Evolutionary conservation across 2,113 vertebrate species (phyloP).

Genomic region (Oxyura jamaicensis): DNA sequence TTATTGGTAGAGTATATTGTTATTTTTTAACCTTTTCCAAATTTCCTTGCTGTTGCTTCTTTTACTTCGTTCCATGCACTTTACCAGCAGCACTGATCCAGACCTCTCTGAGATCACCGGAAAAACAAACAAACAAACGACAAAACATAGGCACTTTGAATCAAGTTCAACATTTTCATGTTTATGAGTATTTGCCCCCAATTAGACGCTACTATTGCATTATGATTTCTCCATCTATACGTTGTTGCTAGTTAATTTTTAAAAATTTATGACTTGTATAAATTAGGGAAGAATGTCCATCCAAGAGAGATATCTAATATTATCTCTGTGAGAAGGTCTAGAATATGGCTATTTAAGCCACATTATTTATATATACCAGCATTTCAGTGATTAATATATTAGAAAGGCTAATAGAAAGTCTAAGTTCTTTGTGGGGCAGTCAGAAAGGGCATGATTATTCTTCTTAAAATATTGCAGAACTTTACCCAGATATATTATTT

Average conservation of each 20-base stretch:
- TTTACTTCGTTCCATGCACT: not conserved
- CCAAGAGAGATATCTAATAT: not conserved
- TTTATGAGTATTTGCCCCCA: not conserved
- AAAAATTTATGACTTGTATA: not conserved
- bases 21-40: not conserved
- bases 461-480: not conserved
- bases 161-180: fast-evolving
- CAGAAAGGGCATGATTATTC: not conserved
- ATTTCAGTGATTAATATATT: not conserved
- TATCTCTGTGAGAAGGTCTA: not conserved
- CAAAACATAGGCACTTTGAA: not conserved
- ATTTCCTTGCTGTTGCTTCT: not conserved
- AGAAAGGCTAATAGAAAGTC: not conserved
- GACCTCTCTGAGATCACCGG: not conserved
- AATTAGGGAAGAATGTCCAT: not conserved
- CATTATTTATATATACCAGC: not conserved
- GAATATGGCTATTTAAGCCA: not conserved
- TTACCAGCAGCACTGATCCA: not conserved
- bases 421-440: not conserved
- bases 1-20: not conserved
- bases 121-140: no score
- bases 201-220: not conserved
- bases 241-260: not conserved
- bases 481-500: not conserved
- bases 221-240: not conserved